Evolutionary conservation across 2,888 invertebrate species (phyloP), one percentile per base, ranked within the genome.

Genomic region (Caenorhabditis becei): DNA sequence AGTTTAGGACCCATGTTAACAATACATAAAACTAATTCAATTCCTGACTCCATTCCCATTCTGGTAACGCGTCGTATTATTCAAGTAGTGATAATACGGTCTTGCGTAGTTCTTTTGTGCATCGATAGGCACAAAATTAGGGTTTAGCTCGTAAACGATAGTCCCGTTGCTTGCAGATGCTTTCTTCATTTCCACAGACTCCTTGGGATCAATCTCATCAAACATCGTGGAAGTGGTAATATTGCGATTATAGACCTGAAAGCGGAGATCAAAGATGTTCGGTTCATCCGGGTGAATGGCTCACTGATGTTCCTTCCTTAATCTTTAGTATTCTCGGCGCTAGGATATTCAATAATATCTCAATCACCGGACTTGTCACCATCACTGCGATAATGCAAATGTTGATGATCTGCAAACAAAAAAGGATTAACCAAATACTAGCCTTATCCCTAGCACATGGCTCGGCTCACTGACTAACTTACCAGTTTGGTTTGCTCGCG

Each of bases 381-480:
- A 82, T 74, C 20, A 78, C 82, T n/a, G 82, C 59, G 49, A 78
- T 70, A 53, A 82, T 74, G 69, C 77, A 77, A 70, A 71, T 77
- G 66, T 82, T 62, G 61, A 82, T 65, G 20, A 82, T 69, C 82
- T 82, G 69, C 54, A 77, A 82, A 28, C 35, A 54, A 28, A 62
- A 51, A 59, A 59, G 51, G 71, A 71, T 62, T 71, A 71, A 11
- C 2, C 51, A 58, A 74, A 74, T 23, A 63, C 49, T 32, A 2
- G n/a, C 37, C 59, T n/a, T 11, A 16, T 20, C 23, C n/a, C 56
- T 5, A 20, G 20, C 26, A 20, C 41, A 4, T 44, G 10, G 10
- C 3, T 24, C 20, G 26, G 11, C 14, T 47, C 32, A 23, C 4
- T 53, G 41, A 7, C 41, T 41, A 41, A 41, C 71, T 67, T n/a